Conservation (phyloP, 2,113 vertebrate species). For the Brevimyrus niger region DNA sequence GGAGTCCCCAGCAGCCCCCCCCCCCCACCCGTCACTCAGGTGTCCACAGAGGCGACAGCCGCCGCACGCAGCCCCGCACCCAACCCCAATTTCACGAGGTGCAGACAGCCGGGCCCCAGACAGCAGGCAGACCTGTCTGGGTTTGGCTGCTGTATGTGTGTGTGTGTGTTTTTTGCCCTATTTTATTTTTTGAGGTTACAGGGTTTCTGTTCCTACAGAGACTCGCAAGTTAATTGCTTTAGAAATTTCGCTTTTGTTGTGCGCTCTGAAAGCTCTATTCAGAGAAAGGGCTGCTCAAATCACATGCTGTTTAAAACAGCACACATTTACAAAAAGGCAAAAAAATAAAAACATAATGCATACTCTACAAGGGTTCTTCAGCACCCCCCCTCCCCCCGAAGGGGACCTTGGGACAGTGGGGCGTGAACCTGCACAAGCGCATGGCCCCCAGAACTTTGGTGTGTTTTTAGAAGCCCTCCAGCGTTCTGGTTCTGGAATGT, state of each 20-base stretch:
- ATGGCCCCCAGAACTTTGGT: background rate
- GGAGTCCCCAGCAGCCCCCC: background rate
- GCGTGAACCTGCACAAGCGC: background rate
- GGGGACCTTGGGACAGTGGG: background rate
- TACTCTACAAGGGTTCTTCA: background rate
- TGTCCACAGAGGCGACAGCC: background rate
- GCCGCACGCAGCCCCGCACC: background rate
- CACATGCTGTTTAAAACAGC: background rate
- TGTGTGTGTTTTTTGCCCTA: background rate
- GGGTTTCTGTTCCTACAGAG: constrained; percentile 1
- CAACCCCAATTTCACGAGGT: background rate
- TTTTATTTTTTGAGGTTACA: constrained; percentile 13
- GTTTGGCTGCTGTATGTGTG: background rate
- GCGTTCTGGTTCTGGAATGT: background rate
- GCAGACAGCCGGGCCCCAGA: background rate
- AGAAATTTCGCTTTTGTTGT: constrained; percentile 1
- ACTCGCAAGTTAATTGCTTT: background rate
- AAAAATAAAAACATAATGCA: background rate
- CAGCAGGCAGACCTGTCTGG: background rate
- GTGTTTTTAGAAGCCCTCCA: background rate
- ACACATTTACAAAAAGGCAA: background rate
- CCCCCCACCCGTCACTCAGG: background rate
- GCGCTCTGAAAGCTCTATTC: background rate
- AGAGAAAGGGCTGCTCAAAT: background rate
- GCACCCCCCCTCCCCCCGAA: no score